A percentile compares a stretch with the other conserved stretches of the same genome.
Evolutionary conservation across 2,888 invertebrate genomes (phyloP).

Genomic region (Drosophila flavopinicola): DNA sequence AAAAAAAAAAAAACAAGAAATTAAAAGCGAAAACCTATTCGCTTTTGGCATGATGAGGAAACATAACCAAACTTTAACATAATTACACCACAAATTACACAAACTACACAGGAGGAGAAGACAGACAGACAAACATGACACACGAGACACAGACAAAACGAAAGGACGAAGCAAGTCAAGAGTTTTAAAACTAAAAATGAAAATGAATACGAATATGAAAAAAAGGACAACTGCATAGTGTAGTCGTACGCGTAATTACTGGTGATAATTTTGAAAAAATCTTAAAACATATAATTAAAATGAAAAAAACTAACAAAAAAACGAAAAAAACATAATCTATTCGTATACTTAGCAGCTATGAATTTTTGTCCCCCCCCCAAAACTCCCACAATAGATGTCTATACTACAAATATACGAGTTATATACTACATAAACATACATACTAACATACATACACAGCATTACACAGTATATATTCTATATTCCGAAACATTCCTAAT

Average conservation of each 20-base stretch:
- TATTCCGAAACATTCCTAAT: conserved; percentile 53
- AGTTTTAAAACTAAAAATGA: conserved; percentile 51
- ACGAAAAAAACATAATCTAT: conserved; percentile 34
- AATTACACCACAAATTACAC: conserved; percentile 80
- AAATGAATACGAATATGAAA: background rate
- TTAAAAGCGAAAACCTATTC: conserved; percentile 37
- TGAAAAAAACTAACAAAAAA: conserved; percentile 24
- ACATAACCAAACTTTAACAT: conserved; percentile 60
- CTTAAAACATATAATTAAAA: conserved; percentile 51
- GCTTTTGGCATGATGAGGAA: conserved; percentile 52
- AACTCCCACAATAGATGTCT: conserved; percentile 70
- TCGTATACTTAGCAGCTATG: conserved; percentile 63
- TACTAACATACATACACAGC: conserved; percentile 12
- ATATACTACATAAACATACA: conserved; percentile 28
- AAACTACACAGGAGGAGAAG: conserved; percentile 50
- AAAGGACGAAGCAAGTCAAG: conserved; percentile 22
- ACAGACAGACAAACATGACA: conserved; percentile 51
- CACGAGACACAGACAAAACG: conserved; percentile 31
- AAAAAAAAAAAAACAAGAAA: conserved; percentile 21
- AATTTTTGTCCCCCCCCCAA: conserved; percentile 37
- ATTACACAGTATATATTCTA: conserved; percentile 37
- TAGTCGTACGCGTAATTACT: conserved; percentile 83
- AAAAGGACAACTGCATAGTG: conserved; percentile 75
- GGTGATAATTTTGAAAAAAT: conserved; percentile 83
- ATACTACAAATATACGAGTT: conserved; percentile 49